A percentile compares a stretch with the other conserved stretches of the same genome.
These are phyloP conservation scores for Amphibalanus amphitrite DNA, from an alignment of 1,140 invertebrate genomes.

Conservation along the genomic window DNA sequence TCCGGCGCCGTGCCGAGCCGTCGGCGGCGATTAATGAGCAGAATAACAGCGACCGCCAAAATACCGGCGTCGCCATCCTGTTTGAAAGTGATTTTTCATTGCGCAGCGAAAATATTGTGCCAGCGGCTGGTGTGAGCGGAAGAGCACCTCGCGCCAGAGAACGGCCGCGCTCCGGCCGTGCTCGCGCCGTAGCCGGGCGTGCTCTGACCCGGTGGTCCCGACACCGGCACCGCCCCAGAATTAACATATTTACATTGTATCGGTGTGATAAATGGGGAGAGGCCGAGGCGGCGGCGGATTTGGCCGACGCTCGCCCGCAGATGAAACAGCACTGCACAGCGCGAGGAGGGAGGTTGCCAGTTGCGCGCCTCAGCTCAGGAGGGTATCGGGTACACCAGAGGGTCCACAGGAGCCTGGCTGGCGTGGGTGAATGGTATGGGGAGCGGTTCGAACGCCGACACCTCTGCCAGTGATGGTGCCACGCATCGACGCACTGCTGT, in stretches of 20 bases:
- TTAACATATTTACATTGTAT: background rate
- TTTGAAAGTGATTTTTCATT: constrained; percentile 1
- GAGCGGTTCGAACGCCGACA: no score
- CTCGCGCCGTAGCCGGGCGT: no score
- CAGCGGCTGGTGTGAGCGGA: background rate
- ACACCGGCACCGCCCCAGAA: background rate
- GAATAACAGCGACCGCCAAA: constrained; percentile 1
- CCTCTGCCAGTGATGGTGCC: no score
- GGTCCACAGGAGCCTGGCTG: no score
- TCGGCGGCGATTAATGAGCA: background rate
- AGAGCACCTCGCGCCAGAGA: background rate
- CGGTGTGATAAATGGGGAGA: background rate
- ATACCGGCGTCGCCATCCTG: background rate
- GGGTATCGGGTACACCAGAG: no score
- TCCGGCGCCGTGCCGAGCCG: background rate
- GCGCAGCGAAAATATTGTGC: background rate
- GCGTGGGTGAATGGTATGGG: no score
- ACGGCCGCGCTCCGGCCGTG: no score
- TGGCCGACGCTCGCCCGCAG: background rate
- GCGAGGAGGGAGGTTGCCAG: background rate
- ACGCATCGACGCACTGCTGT: no score
- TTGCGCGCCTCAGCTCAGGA: no score
- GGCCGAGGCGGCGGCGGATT: background rate
- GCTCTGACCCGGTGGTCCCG: background rate
- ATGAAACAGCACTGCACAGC: background rate